Evolutionary conservation across 30 jellyfish, hydroid and myxozoan species (phyloP), one percentile per base, ranked within the genome.

Genomic region (Aurelia sp.): DNA sequence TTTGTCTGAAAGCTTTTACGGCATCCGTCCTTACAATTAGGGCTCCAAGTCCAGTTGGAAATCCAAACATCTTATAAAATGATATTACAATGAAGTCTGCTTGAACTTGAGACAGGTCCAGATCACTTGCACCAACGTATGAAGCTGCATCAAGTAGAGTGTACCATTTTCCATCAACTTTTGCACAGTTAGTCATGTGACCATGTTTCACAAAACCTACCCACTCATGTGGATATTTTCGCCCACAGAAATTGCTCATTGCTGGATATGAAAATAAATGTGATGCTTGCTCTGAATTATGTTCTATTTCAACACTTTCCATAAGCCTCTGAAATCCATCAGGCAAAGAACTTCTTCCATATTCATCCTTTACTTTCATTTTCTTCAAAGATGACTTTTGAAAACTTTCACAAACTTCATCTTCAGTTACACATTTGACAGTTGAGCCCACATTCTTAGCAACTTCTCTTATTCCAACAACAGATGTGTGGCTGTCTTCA

Each of bases 11-110:
- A 8, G 84, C 23, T 4, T 61, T 2, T 31, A 41, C 70, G 1
- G 94, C 88, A 58, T 75, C 86, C 5, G 73, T 20, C 37, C 71
- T 62, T 10, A 85, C 67, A 22, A 85, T 66, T 6, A 85, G 69
- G 48, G 94, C 94, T 51, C 94, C 94, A 62, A 85, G 62, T 21
- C 94, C 94, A 16, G 94, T 85, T 44, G 94, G 94, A 53, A 73
- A 85, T 48, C 94, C 94, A 75, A 85, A 85, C 63, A 85, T 37
- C 37, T 85, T 85, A 35, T 85, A 85, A 73, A 85, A 85, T 18
- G 94, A 85, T 18, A 85, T 41, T 11, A 68, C 63, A 4, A 85
- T 65, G 66, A 85, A 85, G 57, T 85, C 94, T 0, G 94, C 88
- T 5, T 51, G 50, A 16, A 65, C 62, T n/a, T 52, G 15, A 3